These are phyloP conservation scores for Sebastes itinus DNA, from an alignment of 2,797 vertebrate genomes.

Conservation along the genomic window DNA sequence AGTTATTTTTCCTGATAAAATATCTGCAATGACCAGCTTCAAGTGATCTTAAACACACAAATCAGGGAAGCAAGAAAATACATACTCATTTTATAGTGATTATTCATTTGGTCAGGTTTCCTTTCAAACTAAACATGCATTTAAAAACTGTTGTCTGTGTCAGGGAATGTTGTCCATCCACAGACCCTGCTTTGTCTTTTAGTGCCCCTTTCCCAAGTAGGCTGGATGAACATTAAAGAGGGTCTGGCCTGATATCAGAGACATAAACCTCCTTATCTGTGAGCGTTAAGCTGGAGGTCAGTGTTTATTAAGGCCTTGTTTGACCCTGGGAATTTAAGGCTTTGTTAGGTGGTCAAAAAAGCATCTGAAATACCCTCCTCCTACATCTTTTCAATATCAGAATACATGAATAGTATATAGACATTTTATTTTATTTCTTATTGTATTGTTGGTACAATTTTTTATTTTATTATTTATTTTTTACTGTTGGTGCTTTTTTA, in stretches of 20 bases:
- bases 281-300: slow-evolving; percentile 15
- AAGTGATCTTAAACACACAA: neutral
- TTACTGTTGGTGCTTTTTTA: too few species aligned
- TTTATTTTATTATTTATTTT: too few species aligned
- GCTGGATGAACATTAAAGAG: neutral
- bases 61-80: neutral
- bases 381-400: neutral
- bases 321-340: neutral
- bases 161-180: neutral
- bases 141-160: neutral
- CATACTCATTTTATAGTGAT: neutral
- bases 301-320: slow-evolving; percentile 9
- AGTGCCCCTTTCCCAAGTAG: neutral
- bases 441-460: too few species aligned
- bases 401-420: too few species aligned
- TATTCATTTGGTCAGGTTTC: neutral
- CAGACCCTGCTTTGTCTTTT: neutral
- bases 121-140: neutral
- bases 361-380: neutral
- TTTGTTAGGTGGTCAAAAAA: neutral
- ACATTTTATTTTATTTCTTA: too few species aligned
- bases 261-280: slow-evolving; percentile 33
- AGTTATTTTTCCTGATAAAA: neutral
- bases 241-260: slow-evolving; percentile 3
- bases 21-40: neutral